A percentile compares a stretch with the other conserved stretches of the same genome.
phyloP scores from a whole-genome alignment of 2,888 invertebrate species.

The Orthosia incerta region DNA sequence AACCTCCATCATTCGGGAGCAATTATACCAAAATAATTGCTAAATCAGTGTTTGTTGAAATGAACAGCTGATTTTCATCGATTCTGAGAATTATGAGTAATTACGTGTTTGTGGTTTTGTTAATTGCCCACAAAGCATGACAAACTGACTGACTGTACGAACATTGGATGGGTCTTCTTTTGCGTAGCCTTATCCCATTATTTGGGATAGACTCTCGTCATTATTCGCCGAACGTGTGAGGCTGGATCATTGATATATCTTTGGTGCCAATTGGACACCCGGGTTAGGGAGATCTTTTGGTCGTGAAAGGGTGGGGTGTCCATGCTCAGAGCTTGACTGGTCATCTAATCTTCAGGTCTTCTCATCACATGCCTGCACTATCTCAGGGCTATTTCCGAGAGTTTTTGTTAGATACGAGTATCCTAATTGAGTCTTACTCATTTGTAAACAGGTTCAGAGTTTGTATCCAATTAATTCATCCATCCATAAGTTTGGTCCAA shows the following conservation, averaged over 20 bases:
- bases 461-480: neutral
- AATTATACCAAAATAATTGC: constrained; percentile 14
- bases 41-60: neutral
- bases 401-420: too few relatives aligned
- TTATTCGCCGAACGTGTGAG: too few relatives aligned
- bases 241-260: too few relatives aligned
- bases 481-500: neutral
- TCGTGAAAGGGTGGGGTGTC: neutral
- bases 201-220: too few relatives aligned
- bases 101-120: neutral
- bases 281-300: too few relatives aligned
- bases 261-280: too few relatives aligned
- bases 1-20: neutral
- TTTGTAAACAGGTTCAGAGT: neutral
- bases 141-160: too few relatives aligned
- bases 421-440: neutral
- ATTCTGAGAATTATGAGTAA: neutral
- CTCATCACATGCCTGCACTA: neutral
- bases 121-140: neutral
- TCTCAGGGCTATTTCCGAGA: neutral
- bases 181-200: too few relatives aligned
- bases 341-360: neutral
- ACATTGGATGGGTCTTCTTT: too few relatives aligned
- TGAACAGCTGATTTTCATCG: neutral
- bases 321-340: neutral